Evolutionary conservation across 2,797 vertebrate species (phyloP).

Genomic region (Diglossa cyanea): DNA sequence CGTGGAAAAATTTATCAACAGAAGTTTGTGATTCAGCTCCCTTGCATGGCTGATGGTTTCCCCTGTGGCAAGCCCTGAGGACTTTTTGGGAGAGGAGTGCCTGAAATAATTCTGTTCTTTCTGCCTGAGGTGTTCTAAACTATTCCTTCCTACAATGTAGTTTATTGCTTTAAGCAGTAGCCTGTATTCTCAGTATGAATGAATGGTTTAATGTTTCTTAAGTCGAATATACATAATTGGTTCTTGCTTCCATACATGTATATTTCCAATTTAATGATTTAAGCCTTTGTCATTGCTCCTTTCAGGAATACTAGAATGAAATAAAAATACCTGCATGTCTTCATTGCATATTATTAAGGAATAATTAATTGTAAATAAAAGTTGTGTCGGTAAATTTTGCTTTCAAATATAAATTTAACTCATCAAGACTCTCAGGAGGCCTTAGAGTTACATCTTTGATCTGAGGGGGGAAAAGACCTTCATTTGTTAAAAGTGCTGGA

Average conservation of each 20-base stretch:
- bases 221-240: background rate
- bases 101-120: background rate
- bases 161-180: background rate
- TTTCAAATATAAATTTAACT: background rate
- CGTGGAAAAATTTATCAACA: background rate
- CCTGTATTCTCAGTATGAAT: background rate
- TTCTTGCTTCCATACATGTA: background rate
- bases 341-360: background rate
- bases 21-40: background rate
- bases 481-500: background rate
- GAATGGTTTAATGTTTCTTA: background rate
- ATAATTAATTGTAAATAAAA: background rate
- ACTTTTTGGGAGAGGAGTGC: background rate
- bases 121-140: background rate
- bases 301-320: background rate
- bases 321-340: background rate
- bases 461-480: background rate
- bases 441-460: background rate
- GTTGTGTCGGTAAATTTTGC: background rate
- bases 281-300: background rate
- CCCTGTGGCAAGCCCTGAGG: accelerated
- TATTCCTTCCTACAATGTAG: background rate
- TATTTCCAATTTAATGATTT: background rate
- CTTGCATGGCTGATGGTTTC: background rate
- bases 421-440: background rate